A percentile compares a stretch with the other conserved stretches of the same genome.
Conservation (phyloP, 2,888 invertebrate species). For the Ornithoptera alexandrae region DNA sequence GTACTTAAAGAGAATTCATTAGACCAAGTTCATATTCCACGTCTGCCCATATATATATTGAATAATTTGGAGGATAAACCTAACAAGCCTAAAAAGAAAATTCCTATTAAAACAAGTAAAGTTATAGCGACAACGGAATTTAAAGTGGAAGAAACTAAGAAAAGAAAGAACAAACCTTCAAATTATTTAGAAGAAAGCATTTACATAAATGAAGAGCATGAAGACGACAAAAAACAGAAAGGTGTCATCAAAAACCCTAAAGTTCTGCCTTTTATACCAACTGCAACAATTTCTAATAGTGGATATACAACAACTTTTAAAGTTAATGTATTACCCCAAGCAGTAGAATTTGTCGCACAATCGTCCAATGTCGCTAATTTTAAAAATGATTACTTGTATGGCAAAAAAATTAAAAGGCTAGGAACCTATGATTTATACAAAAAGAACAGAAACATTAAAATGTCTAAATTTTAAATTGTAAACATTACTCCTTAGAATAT, state of each 20-base stretch:
- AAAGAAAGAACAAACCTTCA: conserved; percentile 62
- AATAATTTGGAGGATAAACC: conserved; percentile 58
- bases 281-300: conserved; percentile 57
- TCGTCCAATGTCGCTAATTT: conserved; percentile 51
- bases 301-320: conserved; percentile 70
- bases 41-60: conserved; percentile 56
- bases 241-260: conserved; percentile 51
- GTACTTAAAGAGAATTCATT: conserved; percentile 51
- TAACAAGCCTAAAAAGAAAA: conserved; percentile 32
- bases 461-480: conserved; percentile 61
- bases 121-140: conserved; percentile 62
- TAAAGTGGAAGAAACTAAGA: conserved; percentile 53
- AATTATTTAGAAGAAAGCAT: conserved; percentile 70
- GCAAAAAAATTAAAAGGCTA: conserved; percentile 57
- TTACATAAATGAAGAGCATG: conserved; percentile 48
- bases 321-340: conserved; percentile 58
- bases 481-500: conserved; percentile 16
- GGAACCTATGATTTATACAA: conserved; percentile 62
- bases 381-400: conserved; percentile 56
- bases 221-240: conserved; percentile 44
- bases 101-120: conserved; percentile 41
- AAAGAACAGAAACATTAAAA: conserved; percentile 56
- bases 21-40: conserved; percentile 55
- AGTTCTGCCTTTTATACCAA: conserved; percentile 65
- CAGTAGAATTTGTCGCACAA: conserved; percentile 61